Evolutionary conservation across 2,113 vertebrate species (phyloP).

Genomic region (Psittacara wagleri): DNA sequence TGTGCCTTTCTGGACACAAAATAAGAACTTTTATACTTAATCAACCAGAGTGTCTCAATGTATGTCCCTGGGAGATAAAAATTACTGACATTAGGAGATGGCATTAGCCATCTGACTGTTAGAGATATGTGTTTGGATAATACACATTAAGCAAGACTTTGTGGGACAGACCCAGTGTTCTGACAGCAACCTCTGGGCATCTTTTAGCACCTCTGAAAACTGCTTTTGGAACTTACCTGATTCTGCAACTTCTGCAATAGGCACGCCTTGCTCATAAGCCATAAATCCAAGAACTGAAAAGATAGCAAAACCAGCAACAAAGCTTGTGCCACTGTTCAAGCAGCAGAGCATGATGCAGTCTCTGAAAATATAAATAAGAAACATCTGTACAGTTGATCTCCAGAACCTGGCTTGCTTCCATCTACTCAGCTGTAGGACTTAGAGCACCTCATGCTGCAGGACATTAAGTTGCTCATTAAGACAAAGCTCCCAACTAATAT

Average conservation of each 20-base stretch:
- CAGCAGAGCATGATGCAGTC: constrained; percentile 98
- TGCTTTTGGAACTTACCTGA: constrained; percentile 83
- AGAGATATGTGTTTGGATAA: background rate
- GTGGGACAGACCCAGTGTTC: background rate
- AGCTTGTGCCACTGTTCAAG: constrained; percentile 97
- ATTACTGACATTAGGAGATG: background rate
- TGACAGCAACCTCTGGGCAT: background rate
- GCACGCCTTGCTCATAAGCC: constrained; percentile 95
- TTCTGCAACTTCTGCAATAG: constrained; percentile 95
- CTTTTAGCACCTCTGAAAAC: background rate
- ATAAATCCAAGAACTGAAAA: constrained; percentile 99
- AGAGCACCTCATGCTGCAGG: background rate
- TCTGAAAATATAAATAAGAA: constrained; percentile 74
- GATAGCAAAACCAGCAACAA: constrained; percentile 96
- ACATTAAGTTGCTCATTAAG: background rate
- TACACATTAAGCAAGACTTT: background rate
- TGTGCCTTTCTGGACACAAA: background rate
- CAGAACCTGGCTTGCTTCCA: background rate
- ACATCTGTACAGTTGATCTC: constrained; percentile 30
- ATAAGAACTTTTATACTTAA: background rate
- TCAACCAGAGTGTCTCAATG: background rate
- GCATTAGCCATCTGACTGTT: background rate
- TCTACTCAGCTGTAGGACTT: background rate
- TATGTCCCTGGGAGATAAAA: background rate
- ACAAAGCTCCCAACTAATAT: background rate